Conservation (phyloP, 2,113 vertebrate species). For the Scatophagus argus region DNA sequence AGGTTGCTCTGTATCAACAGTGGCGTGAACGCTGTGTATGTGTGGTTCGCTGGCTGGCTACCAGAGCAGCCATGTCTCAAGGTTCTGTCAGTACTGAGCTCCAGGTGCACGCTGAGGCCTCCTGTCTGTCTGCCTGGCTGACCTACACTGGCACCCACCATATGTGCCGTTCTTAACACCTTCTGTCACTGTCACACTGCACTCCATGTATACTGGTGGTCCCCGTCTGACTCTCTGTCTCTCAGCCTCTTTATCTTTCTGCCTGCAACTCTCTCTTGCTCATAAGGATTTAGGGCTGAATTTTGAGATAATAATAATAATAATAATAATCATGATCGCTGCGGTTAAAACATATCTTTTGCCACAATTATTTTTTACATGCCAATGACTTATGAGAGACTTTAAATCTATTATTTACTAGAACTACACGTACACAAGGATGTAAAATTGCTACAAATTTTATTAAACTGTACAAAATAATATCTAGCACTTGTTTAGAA, state of each 20-base stretch:
- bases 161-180: conserved; percentile 79
- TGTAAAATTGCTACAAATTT: neutral
- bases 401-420: neutral
- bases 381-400: neutral
- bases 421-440: neutral
- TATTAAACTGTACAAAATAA: neutral
- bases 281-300: neutral
- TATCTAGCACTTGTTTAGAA: neutral
- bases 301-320: neutral
- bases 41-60: conserved; percentile 42
- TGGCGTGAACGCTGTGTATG: conserved; percentile 15
- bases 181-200: conserved; percentile 79
- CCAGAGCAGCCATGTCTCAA: conserved; percentile 39
- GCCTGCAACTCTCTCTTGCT: neutral
- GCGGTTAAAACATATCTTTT: neutral
- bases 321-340: no score
- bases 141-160: conserved; percentile 79
- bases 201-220: conserved; percentile 40
- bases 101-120: conserved; percentile 75
- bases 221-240: conserved; percentile 47
- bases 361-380: neutral
- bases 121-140: conserved; percentile 77
- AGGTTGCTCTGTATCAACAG: conserved; percentile 34
- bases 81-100: conserved; percentile 66
- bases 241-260: conserved; percentile 37